Evolutionary conservation across 1,140 invertebrate genomes (phyloP).

Genomic region (Scaptomyza hsui): DNA sequence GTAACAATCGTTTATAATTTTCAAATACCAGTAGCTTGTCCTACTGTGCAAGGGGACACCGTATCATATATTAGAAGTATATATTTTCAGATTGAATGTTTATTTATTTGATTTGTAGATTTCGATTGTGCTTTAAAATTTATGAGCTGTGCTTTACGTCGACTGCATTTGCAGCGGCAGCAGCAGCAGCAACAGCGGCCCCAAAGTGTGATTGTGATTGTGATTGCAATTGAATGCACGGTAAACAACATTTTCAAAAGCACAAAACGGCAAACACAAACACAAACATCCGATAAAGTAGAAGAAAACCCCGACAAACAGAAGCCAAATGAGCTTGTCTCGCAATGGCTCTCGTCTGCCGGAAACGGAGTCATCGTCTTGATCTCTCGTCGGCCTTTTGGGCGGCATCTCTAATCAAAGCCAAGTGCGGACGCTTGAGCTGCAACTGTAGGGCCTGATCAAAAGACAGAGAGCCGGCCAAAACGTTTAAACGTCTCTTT

Average conservation of each 20-base stretch:
- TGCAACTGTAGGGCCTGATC: conserved; percentile 74
- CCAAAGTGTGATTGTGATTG: conserved; percentile 78
- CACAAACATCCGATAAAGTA: conserved; percentile 73
- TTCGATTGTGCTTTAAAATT: conserved; percentile 50
- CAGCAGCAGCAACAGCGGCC: no score
- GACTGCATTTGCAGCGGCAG: conserved; percentile 17
- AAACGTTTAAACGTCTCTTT: conserved; percentile 47
- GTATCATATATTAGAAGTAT: conserved; percentile 17
- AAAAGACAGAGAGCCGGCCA: conserved; percentile 52
- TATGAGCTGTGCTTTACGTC: conserved; percentile 19
- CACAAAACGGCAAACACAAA: conserved; percentile 55
- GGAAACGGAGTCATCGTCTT: conserved; percentile 13
- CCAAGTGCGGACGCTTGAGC: conserved; percentile 58
- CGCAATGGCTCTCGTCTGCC: conserved; percentile 6
- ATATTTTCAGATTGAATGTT: conserved; percentile 60
- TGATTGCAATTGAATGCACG: conserved; percentile 60
- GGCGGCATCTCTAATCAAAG: conserved; percentile 65
- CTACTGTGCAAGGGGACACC: conserved; percentile 4
- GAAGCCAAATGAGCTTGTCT: conserved; percentile 81
- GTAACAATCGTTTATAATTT: conserved; percentile 73
- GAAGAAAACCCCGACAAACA: conserved; percentile 58
- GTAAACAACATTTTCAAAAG: conserved; percentile 69
- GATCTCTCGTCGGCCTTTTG: conserved; percentile 7
- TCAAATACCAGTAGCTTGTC: conserved; percentile 69
- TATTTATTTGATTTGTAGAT: conserved; percentile 69